Evolutionary conservation across 2,888 invertebrate species (phyloP), one percentile per base, ranked within the genome.

Genomic region (Tetragonula carbonaria): DNA sequence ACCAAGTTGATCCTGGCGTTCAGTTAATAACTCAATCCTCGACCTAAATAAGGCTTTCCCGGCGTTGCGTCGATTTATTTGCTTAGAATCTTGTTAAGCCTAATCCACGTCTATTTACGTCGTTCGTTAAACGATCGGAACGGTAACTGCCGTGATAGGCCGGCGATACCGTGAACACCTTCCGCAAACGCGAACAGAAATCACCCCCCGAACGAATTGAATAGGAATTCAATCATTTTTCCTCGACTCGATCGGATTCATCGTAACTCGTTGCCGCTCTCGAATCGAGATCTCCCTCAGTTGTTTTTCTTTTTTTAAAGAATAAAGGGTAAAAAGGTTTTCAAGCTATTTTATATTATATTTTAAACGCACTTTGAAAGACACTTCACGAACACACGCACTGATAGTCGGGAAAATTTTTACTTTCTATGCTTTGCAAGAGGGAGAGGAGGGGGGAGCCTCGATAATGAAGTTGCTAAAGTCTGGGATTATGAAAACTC

Each of bases 21-120:
- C 85, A 57, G 84, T 84, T 86, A 86, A 88, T 88, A 87, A 87
- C 83, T 88, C 84, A 87, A 86, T 91, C 85, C 71, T 78, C 70
- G 45, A 8, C 8, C 67, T 67, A 72, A 76, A 74, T 74, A 70
- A 83, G 67, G 79, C 82, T 88, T 87, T 73, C 75, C 72, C 76
- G 78, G 78, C 68, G 83, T 74, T 75, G 73, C 62, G 71, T 76
- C 76, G 80, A 74, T 80, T 87, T 86, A 90, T 90, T 90, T 90
- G 74, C 85, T 82, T 86, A 81, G 71, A 65, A 79, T 75, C 86
- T 86, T 84, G 80, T 80, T 82, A 84, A 87, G 76, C 65, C 76
- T 87, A 86, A 88, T 89, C 78, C 75, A 78, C 78, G 80, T 82
- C 83, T 83, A 88, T 85, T 86, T 85, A 81, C 77, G 80, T 55